Evolutionary conservation across 2,888 invertebrate species (phyloP).

Genomic region (Calliphora vomitoria): DNA sequence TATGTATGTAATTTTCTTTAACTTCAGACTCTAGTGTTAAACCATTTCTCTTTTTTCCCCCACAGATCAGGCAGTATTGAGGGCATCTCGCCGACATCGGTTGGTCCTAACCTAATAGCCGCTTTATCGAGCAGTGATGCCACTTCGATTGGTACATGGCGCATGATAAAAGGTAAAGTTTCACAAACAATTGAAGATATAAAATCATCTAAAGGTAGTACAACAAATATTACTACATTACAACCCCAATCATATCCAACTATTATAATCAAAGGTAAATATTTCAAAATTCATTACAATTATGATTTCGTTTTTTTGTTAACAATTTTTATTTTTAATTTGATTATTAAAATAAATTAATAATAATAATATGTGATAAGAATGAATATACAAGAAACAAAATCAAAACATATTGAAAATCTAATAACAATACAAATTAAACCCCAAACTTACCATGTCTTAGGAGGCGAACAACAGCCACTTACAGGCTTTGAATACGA

Average conservation of each 20-base stretch:
- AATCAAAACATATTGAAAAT: conserved; percentile 8
- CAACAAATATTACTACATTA: conserved; percentile 68
- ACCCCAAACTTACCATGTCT: not conserved
- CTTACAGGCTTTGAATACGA: conserved; percentile 78
- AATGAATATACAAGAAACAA: conserved; percentile 25
- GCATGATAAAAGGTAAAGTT: conserved; percentile 84
- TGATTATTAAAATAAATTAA: conserved; percentile 19
- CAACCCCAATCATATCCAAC: conserved; percentile 70
- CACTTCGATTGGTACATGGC: conserved; percentile 83
- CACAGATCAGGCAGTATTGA: conserved; percentile 83
- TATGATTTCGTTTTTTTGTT: conserved; percentile 37
- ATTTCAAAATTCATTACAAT: conserved; percentile 60
- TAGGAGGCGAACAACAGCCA: conserved; percentile 65
- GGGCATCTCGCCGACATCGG: conserved; percentile 80
- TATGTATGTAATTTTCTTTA: too few relatives aligned
- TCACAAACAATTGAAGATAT: conserved; percentile 84
- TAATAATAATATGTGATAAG: not conserved
- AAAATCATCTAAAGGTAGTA: conserved; percentile 82
- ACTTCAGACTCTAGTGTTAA: too few relatives aligned
- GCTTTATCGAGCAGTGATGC: conserved; percentile 79
- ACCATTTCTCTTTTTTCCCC: not conserved
- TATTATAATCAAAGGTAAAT: conserved; percentile 71
- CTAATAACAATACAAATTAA: not conserved
- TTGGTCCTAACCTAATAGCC: conserved; percentile 78
- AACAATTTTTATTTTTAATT: conserved; percentile 29